Conservation (phyloP, 2,113 vertebrate genomes). For the Nymphicus hollandicus region DNA sequence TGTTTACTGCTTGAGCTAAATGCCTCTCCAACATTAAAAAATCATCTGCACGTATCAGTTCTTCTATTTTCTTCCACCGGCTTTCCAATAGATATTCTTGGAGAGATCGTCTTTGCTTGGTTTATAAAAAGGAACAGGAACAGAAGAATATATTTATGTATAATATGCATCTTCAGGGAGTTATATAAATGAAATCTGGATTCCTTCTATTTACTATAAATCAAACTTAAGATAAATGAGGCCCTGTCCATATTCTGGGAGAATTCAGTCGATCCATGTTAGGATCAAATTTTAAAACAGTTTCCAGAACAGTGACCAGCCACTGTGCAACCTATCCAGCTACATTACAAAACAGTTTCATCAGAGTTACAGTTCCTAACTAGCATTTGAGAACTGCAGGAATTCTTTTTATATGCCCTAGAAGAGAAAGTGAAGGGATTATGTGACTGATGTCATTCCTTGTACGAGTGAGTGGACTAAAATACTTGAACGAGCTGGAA, state of each 20-base stretch:
- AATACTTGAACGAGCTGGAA: not conserved
- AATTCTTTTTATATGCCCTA: not conserved
- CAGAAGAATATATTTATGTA: not conserved
- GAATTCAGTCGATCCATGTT: slow-evolving; percentile 12
- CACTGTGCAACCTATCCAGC: not conserved
- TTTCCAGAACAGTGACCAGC: not conserved
- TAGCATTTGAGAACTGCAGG: not conserved
- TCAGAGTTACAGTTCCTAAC: not conserved
- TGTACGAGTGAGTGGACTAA: not conserved
- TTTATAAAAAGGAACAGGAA: not conserved
- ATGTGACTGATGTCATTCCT: not conserved
- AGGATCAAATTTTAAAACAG: slow-evolving; percentile 14
- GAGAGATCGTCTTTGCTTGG: not conserved
- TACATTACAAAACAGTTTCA: not conserved
- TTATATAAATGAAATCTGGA: slow-evolving; percentile 5
- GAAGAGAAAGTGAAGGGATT: not conserved
- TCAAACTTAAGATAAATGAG: not conserved
- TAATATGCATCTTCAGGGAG: not conserved
- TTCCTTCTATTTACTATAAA: slow-evolving; percentile 25
- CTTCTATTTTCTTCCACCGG: not conserved
- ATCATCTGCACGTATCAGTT: not conserved
- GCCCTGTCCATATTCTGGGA: not conserved
- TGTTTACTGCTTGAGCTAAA: not conserved
- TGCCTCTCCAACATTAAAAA: not conserved
- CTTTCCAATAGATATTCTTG: not conserved